Evolutionary conservation across 1,140 invertebrate genomes (phyloP).

Genomic region (Zophobas atratus): DNA sequence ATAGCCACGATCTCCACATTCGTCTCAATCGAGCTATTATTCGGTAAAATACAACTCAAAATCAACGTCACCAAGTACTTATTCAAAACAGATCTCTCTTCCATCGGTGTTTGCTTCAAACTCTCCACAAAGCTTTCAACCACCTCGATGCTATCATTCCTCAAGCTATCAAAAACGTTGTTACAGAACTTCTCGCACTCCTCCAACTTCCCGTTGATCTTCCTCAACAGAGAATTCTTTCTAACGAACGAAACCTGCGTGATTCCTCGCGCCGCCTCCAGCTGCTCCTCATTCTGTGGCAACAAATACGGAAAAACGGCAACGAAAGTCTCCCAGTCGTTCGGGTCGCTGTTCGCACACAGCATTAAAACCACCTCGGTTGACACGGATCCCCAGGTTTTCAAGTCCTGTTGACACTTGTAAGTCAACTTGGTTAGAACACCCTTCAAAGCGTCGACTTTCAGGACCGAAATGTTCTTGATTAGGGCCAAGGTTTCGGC

Average conservation of each 20-base stretch:
- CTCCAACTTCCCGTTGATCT: conserved; percentile 62
- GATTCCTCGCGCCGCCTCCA: conserved; percentile 69
- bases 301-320: conserved; percentile 74
- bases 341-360: conserved; percentile 28
- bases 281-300: conserved; percentile 69
- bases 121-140: conserved; percentile 28
- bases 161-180: conserved; percentile 30
- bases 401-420: conserved; percentile 51
- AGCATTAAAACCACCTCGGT: conserved; percentile 34
- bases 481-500: conserved; percentile 67
- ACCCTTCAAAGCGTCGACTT: conserved; percentile 45
- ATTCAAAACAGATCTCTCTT: conserved; percentile 64
- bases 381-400: conserved; percentile 32
- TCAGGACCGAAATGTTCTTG: conserved; percentile 45
- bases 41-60: conserved; percentile 49
- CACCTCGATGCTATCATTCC: conserved; percentile 10
- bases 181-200: conserved; percentile 43
- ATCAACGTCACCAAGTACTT: conserved; percentile 57
- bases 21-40: conserved; percentile 43
- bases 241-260: conserved; percentile 57
- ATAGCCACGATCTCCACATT: conserved; percentile 64
- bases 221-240: conserved; percentile 26
- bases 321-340: conserved; percentile 65
- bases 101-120: conserved; percentile 65
- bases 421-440: conserved; percentile 51